Percentiles rank a stretch among this genome's conserved stretches.
phyloP scores from a whole-genome alignment of 1,140 invertebrate species.

The Magallana ariakensis region DNA sequence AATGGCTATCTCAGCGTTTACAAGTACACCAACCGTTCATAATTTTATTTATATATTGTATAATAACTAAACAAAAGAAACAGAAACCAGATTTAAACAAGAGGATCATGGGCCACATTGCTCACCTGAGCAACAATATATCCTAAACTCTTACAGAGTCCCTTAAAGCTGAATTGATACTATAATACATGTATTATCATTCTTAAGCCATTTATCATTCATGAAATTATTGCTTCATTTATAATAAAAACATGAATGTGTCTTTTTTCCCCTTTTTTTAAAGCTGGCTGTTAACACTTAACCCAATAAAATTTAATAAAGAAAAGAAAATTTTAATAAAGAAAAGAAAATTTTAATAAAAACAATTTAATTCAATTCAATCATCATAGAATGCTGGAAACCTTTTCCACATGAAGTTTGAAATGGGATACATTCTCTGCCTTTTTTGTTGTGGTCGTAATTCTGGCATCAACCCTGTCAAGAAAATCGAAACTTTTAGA shows the following conservation, averaged over 20 bases:
- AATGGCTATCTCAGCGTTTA: background rate
- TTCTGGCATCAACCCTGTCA: slow-evolving; percentile 7
- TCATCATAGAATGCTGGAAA: slow-evolving; percentile 3
- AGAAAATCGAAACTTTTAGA: background rate
- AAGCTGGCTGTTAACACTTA: too few relatives aligned
- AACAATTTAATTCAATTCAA: background rate
- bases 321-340: background rate
- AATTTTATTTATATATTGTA: background rate
- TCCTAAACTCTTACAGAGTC: too few relatives aligned
- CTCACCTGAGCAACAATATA: too few relatives aligned
- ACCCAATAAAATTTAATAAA: too few relatives aligned
- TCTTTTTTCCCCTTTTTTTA: too few relatives aligned
- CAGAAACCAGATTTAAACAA: too few relatives aligned
- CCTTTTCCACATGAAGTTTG: slow-evolving; percentile 24
- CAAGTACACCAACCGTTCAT: background rate
- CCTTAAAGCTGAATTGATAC: too few relatives aligned
- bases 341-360: background rate
- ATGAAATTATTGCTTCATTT: background rate
- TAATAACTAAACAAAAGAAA: background rate
- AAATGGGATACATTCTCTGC: background rate
- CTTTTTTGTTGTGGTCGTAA: background rate
- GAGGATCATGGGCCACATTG: too few relatives aligned
- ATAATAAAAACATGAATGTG: too few relatives aligned
- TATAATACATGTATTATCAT: too few relatives aligned
- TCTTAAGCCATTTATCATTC: too few relatives aligned